Percentiles rank a stretch among this genome's conserved stretches.
These are phyloP conservation scores for Pygoscelis adeliae DNA, from an alignment of 2,113 vertebrate genomes.

Conservation along the genomic window DNA sequence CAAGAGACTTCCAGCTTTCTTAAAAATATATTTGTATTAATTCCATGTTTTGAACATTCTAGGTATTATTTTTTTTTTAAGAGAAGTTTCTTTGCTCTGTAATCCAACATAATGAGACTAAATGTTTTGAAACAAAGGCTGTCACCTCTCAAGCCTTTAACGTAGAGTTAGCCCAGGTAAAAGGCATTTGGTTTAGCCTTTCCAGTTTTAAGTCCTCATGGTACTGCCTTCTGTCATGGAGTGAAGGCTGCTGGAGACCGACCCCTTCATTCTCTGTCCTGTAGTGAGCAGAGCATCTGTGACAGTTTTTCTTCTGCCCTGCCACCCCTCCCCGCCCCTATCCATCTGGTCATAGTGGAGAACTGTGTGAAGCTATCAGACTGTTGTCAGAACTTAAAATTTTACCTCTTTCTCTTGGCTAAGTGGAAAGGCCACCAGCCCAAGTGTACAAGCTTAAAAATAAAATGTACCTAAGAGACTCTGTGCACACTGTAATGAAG, in stretches of 20 bases:
- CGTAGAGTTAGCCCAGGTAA: not conserved
- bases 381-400: not conserved
- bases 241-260: not conserved
- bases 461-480: not conserved
- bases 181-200: not conserved
- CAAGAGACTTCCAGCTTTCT: not conserved
- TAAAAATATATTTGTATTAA: not conserved
- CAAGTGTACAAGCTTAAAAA: not conserved
- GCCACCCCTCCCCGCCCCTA: rapidly evolving
- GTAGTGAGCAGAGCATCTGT: not conserved
- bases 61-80: not conserved
- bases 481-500: not conserved
- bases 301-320: not conserved
- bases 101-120: not conserved
- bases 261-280: not conserved
- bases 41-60: not conserved
- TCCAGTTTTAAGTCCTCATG: not conserved
- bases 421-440: not conserved
- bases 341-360: not conserved
- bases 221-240: not conserved
- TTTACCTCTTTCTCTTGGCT: not conserved
- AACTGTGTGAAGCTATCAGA: not conserved
- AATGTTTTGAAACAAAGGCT: not conserved
- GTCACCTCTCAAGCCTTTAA: not conserved
- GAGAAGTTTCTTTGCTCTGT: not conserved